Evolutionary conservation across 2,797 vertebrate species (phyloP), one percentile per base, ranked within the genome.

Genomic region (Oreonectes daqikongensis): DNA sequence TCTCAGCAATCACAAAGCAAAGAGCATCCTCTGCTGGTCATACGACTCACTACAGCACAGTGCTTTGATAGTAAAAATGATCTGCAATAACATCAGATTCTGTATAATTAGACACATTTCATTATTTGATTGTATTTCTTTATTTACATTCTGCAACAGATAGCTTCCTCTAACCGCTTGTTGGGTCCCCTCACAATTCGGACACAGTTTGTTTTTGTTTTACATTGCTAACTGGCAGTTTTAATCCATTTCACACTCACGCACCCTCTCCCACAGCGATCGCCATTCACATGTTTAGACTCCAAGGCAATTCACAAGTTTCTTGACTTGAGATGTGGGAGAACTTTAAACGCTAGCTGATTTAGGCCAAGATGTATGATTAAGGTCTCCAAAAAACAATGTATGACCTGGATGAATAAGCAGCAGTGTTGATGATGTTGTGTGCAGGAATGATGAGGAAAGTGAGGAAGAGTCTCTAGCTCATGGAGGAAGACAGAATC

Each of bases 391-490:
- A 40, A 40, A 11, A 42, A 46, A 46, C 15, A 1, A 22, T 20
- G 2, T 52, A 10, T 26, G 3, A 24, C 3, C 22, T 50, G 32
- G 5, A 26, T 50, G 24, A 26, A 26, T 24, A 55, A 55, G 4
- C 10, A 55, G 10, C 52, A 12, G 5, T 55, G 3, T 55, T 65
- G 44, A 44, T 28, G 67, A 14, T 30, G 26, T 22, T 77, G 50
- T 81, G 61, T 79, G 30, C 91, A 98, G 96, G 88, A 89, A 87
- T 57, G 95, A 96, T 69, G 97, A 98, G 4, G 96, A 97, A 71
- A 95, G 93, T 0, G 96, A 97, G 77, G 96, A 98, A 0, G 96
- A 97, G 86, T 95, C 95, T 66, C 83, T 95, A 26, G 93, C 94
- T 60, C 93, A 92, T 0, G 95, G 96, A 46, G 96, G 94, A 0